These are phyloP conservation scores for Rhipidura dahli DNA, from an alignment of 2,113 vertebrate genomes.

Conservation along the genomic window DNA sequence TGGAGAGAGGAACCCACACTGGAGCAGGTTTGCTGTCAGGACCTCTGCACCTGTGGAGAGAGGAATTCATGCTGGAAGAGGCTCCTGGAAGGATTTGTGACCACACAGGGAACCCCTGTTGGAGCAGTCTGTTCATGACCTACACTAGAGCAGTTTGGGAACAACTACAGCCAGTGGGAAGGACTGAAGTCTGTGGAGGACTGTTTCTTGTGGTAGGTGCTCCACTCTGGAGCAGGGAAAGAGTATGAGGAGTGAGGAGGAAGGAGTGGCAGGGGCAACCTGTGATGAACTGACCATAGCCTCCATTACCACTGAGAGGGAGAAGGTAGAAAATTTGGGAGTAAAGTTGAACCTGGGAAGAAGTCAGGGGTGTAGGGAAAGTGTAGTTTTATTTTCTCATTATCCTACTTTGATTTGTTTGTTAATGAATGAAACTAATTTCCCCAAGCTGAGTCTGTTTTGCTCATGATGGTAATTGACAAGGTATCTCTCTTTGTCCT, in stretches of 20 bases:
- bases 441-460: neutral
- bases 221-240: neutral
- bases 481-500: neutral
- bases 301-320: neutral
- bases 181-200: neutral
- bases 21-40: neutral
- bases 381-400: neutral
- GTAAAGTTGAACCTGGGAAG: neutral
- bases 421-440: neutral
- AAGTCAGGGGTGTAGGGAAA: neutral
- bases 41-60: neutral
- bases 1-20: neutral
- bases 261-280: neutral
- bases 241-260: neutral
- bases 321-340: neutral
- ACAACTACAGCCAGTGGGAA: neutral
- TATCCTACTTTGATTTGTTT: neutral
- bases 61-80: neutral
- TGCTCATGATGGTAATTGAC: neutral
- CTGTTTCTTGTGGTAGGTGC: neutral
- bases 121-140: neutral
- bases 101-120: neutral
- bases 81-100: neutral
- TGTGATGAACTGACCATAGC: neutral
- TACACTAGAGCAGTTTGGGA: neutral